Evolutionary conservation across 2,113 vertebrate species (phyloP).

Genomic region (Phaethon lepturus): DNA sequence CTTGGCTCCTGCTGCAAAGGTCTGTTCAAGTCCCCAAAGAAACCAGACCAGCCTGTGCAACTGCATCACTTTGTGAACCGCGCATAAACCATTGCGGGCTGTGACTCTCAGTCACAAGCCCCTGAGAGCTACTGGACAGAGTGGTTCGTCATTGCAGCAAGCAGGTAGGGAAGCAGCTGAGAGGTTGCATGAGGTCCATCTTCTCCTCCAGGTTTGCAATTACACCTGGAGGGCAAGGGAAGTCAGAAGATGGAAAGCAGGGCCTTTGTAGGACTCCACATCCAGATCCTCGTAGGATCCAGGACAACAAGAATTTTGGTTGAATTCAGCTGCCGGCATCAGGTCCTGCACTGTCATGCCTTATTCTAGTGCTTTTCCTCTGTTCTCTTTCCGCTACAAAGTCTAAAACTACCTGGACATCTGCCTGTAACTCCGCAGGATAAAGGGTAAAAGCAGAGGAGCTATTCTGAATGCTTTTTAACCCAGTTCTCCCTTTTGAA

Average conservation of each 20-base stretch:
- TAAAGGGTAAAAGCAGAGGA: neutral
- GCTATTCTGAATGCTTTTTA: constrained; percentile 7
- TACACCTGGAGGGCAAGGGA: neutral
- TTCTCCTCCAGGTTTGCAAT: neutral
- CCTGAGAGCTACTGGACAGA: neutral
- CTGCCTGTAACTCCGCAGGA: neutral
- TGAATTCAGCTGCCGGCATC: neutral
- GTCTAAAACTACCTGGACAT: neutral
- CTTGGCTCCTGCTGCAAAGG: neutral
- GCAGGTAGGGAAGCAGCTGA: neutral
- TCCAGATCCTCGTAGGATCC: neutral
- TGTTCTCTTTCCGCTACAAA: neutral
- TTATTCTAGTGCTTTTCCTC: neutral
- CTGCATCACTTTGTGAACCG: neutral
- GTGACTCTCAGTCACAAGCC: neutral
- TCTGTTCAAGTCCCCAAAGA: neutral
- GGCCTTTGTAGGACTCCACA: neutral
- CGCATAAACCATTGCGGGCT: neutral
- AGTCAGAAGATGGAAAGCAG: neutral
- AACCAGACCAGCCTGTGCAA: neutral
- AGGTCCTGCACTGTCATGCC: neutral
- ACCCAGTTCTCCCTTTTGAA: neutral
- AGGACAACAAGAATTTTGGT: neutral
- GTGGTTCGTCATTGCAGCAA: neutral
- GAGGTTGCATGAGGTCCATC: neutral